A percentile compares a stretch with the other conserved stretches of the same genome.
phyloP scores from a whole-genome alignment of 2,797 vertebrate species.

The Lithobates sylvaticus region DNA sequence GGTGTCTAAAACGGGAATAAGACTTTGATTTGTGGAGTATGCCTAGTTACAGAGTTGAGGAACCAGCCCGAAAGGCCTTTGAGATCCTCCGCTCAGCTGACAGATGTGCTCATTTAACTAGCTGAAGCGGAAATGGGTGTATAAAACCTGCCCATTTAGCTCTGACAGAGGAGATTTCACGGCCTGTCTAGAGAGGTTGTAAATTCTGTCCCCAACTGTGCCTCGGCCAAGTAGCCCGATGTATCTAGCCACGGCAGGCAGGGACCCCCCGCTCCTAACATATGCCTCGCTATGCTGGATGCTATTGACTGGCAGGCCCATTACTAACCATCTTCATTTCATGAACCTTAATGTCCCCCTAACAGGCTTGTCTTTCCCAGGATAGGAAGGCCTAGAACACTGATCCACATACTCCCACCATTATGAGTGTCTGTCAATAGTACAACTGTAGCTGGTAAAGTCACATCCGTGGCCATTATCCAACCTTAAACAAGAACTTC shows the following conservation, averaged over 20 bases:
- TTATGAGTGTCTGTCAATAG: neutral
- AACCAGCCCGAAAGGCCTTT: constrained; percentile 55
- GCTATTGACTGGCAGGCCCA: constrained; percentile 46
- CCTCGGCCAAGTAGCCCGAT: constrained; percentile 70
- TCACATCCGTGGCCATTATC: too few species aligned
- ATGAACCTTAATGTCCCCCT: constrained; percentile 30
- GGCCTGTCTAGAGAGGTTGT: constrained; percentile 76
- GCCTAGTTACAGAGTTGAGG: constrained; percentile 71
- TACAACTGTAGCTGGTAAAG: too few species aligned
- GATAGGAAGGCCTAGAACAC: constrained; percentile 3
- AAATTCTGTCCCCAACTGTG: constrained; percentile 70
- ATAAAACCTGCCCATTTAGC: constrained; percentile 77
- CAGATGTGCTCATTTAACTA: constrained; percentile 73
- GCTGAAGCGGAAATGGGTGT: constrained; percentile 65
- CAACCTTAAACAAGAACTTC: too few species aligned
- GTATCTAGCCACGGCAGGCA: constrained; percentile 68
- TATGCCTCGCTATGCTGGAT: constrained; percentile 48
- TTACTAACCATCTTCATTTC: constrained; percentile 26
- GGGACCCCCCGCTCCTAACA: constrained; percentile 55
- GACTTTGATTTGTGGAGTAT: constrained; percentile 61
- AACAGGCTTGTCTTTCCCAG: constrained; percentile 20
- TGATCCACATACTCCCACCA: constrained; percentile 6
- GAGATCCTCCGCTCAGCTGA: constrained; percentile 62
- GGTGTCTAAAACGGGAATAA: constrained; percentile 43
- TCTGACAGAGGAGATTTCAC: constrained; percentile 77